Base-by-base conservation (phyloP, 2,113 vertebrate genomes). In the Crocuta crocuta region DNA sequence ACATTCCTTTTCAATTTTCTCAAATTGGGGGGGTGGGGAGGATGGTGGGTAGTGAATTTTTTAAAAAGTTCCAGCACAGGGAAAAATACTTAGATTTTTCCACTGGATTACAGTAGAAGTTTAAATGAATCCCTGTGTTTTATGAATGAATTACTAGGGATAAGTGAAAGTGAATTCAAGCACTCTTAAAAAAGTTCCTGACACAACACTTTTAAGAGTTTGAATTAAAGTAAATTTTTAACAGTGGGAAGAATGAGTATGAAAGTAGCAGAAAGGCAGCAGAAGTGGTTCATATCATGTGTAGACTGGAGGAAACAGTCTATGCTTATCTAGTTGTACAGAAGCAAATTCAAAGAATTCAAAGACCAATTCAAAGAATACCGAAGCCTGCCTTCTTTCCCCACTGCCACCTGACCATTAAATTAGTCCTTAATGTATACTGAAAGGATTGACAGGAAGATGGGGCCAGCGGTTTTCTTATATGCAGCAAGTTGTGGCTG, bases 41-140 rank as follows among this genome's bases (percentile, higher is more conserved):
- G 39, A 39, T 4, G 39, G 39, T 39, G 39, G 58, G 58, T 2
- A 3, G 23, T 1, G 12, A 53, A 31, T 65, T 1, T 26, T 76
- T 2, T 11, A 28, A 74, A 82, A 94, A 73, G 10, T 80, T 86
- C 35, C 17, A 94, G 15, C 4, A 23, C 4, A 11, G 83, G 73
- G 7, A 61, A 94, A 87, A 82, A 71, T 19, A 87, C 45, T 74
- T 28, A 92, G 53, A 91, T 85, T 89, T 96, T 91, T 28, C 65
- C 17, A 85, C 5, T 19, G 71, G 39, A 85, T 85, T 76, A 76
- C 0, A 28, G 9, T 17, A 70, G 23, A 83, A 55, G 21, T 81
- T 81, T 85, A 97, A 85, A 86, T 10, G 55, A 87, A 78, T 4
- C 19, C 53, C n/a, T 93, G 45, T 80, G 65, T 39, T 93, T 91